These are phyloP conservation scores for Pogonomyrmex barbatus DNA, from an alignment of 1,140 invertebrate genomes.

Conservation along the genomic window DNA sequence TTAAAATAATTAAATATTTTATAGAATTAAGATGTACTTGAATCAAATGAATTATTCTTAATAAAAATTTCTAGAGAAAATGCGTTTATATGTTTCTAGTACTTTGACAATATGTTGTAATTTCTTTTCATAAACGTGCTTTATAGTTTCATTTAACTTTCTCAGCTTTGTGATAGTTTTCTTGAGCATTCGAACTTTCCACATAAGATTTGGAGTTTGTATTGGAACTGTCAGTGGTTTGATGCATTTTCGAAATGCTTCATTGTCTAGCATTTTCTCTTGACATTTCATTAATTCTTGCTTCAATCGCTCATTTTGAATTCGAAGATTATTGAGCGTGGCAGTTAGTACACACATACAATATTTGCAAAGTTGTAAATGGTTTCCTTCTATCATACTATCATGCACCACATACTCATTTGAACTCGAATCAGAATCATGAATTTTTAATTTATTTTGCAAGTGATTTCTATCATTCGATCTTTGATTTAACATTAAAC, in stretches of 20 bases:
- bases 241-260: conserved; percentile 59
- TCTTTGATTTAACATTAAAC: conserved; percentile 33
- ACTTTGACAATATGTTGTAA: conserved; percentile 65
- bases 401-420: conserved; percentile 18
- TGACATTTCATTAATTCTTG: conserved; percentile 68
- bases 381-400: conserved; percentile 42
- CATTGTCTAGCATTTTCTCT: conserved; percentile 44
- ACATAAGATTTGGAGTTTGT: conserved; percentile 60
- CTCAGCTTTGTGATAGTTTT: conserved; percentile 65
- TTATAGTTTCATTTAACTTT: conserved; percentile 66
- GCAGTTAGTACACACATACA: conserved; percentile 67
- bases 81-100: conserved; percentile 10
- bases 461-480: conserved; percentile 33
- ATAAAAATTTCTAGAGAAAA: neutral
- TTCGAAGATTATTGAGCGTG: conserved; percentile 71
- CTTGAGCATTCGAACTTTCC: conserved; percentile 60
- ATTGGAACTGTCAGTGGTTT: conserved; percentile 68
- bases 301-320: conserved; percentile 73
- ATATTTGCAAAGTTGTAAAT: conserved; percentile 63
- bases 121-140: conserved; percentile 65
- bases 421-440: neutral
- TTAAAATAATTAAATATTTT: neutral
- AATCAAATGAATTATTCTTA: neutral
- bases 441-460: conserved; percentile 16
- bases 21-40: neutral